A percentile compares a stretch with the other conserved stretches of the same genome.
phyloP scores from a whole-genome alignment of 2,888 invertebrate genomes.

The Philhelius pedissequus region DNA sequence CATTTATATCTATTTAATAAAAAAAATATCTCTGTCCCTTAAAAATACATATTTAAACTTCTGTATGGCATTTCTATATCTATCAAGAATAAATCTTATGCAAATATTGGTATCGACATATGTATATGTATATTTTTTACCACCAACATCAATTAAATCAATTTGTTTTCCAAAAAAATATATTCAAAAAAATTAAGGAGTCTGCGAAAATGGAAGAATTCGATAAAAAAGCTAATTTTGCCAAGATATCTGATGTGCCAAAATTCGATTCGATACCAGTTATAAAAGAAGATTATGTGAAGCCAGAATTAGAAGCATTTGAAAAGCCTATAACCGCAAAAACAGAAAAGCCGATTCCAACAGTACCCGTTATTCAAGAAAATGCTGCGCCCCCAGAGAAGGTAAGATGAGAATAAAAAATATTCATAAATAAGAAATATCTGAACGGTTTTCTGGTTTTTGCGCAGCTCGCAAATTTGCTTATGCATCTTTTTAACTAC shows the following conservation, averaged over 20 bases:
- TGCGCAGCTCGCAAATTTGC: background rate
- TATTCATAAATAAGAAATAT: background rate
- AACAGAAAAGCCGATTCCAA: conserved; percentile 71
- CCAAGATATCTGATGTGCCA: conserved; percentile 72
- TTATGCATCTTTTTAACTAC: background rate
- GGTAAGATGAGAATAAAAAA: conserved; percentile 29
- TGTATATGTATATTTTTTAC: background rate
- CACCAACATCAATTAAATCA: background rate
- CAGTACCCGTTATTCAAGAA: conserved; percentile 67
- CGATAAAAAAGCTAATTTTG: conserved; percentile 75
- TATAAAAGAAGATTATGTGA: conserved; percentile 85
- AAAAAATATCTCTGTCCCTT: background rate
- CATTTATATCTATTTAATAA: background rate
- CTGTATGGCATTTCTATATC: background rate
- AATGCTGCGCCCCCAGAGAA: conserved; percentile 19
- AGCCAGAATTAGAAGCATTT: conserved; percentile 84
- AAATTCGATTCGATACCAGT: conserved; percentile 82
- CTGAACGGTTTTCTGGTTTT: background rate
- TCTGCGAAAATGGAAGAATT: conserved; percentile 72
- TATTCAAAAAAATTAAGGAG: conserved; percentile 54
- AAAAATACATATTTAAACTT: background rate
- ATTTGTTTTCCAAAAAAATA: background rate
- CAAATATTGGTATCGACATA: background rate
- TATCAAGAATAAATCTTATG: background rate
- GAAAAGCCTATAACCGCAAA: conserved; percentile 80